Evolutionary conservation across 2,888 invertebrate genomes (phyloP), one percentile per base, ranked within the genome.

Genomic region (Atethmia centrago): DNA sequence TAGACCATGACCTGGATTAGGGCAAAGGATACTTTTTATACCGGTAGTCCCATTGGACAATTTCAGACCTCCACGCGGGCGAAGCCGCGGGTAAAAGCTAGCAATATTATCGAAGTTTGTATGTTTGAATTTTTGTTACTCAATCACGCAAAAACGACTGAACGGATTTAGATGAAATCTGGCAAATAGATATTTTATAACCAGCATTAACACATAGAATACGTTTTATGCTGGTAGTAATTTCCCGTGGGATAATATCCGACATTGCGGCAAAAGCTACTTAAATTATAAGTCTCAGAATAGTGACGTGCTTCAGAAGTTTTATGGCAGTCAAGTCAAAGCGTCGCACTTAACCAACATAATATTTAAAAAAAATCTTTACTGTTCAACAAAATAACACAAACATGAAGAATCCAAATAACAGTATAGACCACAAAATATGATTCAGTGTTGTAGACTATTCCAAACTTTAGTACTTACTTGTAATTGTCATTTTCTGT

Each of bases 401-500:
- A 51, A 25, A 51, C n/a, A 51, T 25, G 4, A 10, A 12, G n/a
- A 51, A 51, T n/a, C 3, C 3, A n/a, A 10, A 51, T 51, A 51
- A 25, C 53, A 53, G 3, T 12, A 53, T 14, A 28, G 1, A 62
- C 42, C 8, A 62, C 62, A 21, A 45, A 14, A 0, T 14, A 62
- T 12, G 14, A 28, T 62, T 28, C 25, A 28, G 62, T 62, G 28
- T 14, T 28, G 7, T 12, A 2, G 3, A 45, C 19, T 25, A 25
- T 10, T 19, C 12, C 8, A 8, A 62, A 28, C 7, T 62, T 70
- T 25, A 56, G 19, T 69, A 90, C 94, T 86, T 85, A 95, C 96
- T 94, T 95, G 83, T 95, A 96, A 86, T 96, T 95, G 53, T 94
- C 94, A 85, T 95, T 95, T 71, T 94, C 94, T 71, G 92, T 79